phyloP scores from a whole-genome alignment of 2,113 vertebrate species.

The Chloropsis cyanopogon region DNA sequence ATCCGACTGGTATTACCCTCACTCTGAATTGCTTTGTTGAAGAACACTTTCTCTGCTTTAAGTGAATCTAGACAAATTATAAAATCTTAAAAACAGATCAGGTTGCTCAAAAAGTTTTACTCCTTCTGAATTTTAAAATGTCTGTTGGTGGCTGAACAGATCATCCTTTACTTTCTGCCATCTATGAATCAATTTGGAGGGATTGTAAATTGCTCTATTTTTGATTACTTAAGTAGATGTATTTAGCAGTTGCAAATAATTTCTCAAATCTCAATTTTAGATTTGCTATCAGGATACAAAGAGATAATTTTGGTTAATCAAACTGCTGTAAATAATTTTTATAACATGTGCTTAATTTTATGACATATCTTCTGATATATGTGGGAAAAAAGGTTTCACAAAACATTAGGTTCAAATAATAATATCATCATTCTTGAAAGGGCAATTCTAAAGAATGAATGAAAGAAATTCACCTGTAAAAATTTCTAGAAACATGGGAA shows the following conservation, averaged over 20 bases:
- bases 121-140: not conserved
- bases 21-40: not conserved
- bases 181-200: not conserved
- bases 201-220: not conserved
- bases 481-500: not conserved
- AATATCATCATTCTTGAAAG: not conserved
- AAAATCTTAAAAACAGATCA: not conserved
- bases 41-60: not conserved
- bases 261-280: not conserved
- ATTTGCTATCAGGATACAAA: not conserved
- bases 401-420: not conserved
- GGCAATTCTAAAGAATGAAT: not conserved
- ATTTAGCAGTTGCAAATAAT: not conserved
- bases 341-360: not conserved
- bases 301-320: not conserved
- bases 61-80: not conserved
- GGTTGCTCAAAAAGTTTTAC: not conserved
- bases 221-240: not conserved
- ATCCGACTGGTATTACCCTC: not conserved
- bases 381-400: not conserved
- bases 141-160: not conserved
- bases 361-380: accelerated
- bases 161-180: not conserved
- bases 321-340: not conserved
- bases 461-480: not conserved